These are phyloP conservation scores for Ceramica pisi DNA, from an alignment of 2,888 invertebrate species.

Conservation along the genomic window DNA sequence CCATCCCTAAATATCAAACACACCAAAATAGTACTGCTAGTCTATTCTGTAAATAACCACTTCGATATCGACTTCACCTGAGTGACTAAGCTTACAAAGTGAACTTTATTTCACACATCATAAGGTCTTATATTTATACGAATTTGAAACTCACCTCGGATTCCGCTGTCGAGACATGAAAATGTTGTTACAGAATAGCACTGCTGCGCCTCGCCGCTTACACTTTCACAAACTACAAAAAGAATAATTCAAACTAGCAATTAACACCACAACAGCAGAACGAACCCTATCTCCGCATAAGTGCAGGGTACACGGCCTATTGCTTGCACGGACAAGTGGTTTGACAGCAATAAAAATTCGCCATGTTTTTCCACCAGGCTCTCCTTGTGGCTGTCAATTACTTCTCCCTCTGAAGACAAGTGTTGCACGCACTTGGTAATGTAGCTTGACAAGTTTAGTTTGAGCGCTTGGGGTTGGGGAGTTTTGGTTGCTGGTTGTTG, in stretches of 20 bases:
- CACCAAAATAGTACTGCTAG: no score
- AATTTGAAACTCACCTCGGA: no score
- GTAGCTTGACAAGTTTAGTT: conserved; percentile 65
- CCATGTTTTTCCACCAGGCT: conserved; percentile 87
- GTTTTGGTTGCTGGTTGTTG: background rate
- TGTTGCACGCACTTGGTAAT: conserved; percentile 77
- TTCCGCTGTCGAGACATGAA: no score
- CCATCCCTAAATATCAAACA: background rate
- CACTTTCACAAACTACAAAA: background rate
- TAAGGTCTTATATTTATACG: no score
- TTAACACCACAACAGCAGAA: conserved; percentile 36
- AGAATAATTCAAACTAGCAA: conserved; percentile 40
- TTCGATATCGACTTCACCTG: no score
- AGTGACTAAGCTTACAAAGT: no score
- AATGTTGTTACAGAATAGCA: no score
- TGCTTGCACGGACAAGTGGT: conserved; percentile 73
- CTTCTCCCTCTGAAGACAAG: conserved; percentile 80
- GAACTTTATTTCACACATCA: no score
- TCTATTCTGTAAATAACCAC: no score
- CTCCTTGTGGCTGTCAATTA: conserved; percentile 87
- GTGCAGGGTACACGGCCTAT: conserved; percentile 43
- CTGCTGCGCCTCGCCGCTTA: background rate
- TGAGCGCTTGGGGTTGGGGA: conserved; percentile 10
- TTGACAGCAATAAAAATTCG: conserved; percentile 85
- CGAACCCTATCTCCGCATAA: conserved; percentile 45